A percentile compares a stretch with the other conserved stretches of the same genome.
Evolutionary conservation across 2,888 invertebrate species (phyloP).

Genomic region (Patella depressa): DNA sequence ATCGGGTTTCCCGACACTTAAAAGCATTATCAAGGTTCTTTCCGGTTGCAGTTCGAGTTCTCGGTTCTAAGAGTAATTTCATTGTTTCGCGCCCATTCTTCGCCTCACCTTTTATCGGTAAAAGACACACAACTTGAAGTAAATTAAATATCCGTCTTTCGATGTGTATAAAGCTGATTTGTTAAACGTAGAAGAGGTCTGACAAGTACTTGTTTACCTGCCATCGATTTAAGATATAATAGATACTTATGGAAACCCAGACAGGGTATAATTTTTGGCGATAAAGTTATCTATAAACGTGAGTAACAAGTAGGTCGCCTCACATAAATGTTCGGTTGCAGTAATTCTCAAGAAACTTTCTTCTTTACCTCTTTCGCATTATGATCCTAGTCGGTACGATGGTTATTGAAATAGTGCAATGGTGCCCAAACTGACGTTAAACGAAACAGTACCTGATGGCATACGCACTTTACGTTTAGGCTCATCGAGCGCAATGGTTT

Average conservation of each 20-base stretch:
- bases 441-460: too few species aligned
- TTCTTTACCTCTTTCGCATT: too few species aligned
- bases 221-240: conserved; percentile 16
- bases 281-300: too few species aligned
- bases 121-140: conserved; percentile 22
- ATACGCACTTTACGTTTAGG: too few species aligned
- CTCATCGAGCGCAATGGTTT: too few species aligned
- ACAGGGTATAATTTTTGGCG: too few species aligned
- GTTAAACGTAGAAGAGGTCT: conserved; percentile 12
- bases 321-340: too few species aligned
- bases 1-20: not conserved
- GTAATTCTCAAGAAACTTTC: too few species aligned
- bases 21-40: conserved; percentile 4
- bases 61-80: conserved; percentile 16
- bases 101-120: conserved; percentile 14
- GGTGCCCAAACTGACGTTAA: too few species aligned
- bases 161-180: conserved; percentile 16
- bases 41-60: conserved; percentile 1
- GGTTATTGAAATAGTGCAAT: too few species aligned
- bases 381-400: too few species aligned
- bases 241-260: not conserved
- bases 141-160: conserved; percentile 29
- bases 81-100: conserved; percentile 17
- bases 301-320: too few species aligned
- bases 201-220: conserved; percentile 23